A percentile compares a stretch with the other conserved stretches of the same genome.
These are phyloP conservation scores for Potamarius usumacintae DNA, from an alignment of 2,113 vertebrate genomes.

Conservation along the genomic window DNA sequence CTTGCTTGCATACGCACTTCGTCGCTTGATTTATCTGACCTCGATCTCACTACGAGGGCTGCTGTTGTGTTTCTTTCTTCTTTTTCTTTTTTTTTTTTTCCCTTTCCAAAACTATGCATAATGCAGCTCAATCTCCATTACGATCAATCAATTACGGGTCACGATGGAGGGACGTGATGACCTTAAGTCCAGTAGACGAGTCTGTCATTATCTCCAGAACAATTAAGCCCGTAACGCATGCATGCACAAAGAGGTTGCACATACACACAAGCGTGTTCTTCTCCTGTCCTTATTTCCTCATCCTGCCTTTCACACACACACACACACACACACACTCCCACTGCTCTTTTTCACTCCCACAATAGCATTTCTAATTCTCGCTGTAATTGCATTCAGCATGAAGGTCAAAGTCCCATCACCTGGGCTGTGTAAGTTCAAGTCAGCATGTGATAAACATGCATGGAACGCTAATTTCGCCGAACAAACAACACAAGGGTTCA, in stretches of 20 bases:
- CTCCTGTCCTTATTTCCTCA: conserved; percentile 8
- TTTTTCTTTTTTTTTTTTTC: conserved; percentile 15
- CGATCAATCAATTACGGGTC: conserved; percentile 52
- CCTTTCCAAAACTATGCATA: conserved; percentile 51
- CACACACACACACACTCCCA: background rate
- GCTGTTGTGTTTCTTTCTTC: conserved; percentile 38
- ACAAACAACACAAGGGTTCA: conserved; percentile 38
- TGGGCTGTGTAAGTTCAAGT: conserved; percentile 36
- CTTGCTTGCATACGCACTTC: conserved; percentile 43
- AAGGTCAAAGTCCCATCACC: conserved; percentile 49
- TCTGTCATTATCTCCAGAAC: conserved; percentile 44
- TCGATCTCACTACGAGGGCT: conserved; percentile 43
- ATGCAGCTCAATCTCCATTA: conserved; percentile 58
- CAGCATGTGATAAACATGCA: conserved; percentile 35
- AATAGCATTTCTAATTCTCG: conserved; percentile 27
- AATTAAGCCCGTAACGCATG: conserved; percentile 21
- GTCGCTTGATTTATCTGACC: conserved; percentile 57
- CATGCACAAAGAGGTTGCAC: background rate
- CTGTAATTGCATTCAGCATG: conserved; percentile 10
- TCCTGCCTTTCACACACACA: background rate
- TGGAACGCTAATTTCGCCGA: conserved; percentile 30
- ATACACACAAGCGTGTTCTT: background rate
- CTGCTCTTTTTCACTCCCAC: background rate
- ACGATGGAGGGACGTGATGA: conserved; percentile 42
- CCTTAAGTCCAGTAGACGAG: conserved; percentile 43